A percentile compares a stretch with the other conserved stretches of the same genome.
These are phyloP conservation scores for Habropoda laboriosa DNA, from an alignment of 1,140 invertebrate species.

Conservation along the genomic window DNA sequence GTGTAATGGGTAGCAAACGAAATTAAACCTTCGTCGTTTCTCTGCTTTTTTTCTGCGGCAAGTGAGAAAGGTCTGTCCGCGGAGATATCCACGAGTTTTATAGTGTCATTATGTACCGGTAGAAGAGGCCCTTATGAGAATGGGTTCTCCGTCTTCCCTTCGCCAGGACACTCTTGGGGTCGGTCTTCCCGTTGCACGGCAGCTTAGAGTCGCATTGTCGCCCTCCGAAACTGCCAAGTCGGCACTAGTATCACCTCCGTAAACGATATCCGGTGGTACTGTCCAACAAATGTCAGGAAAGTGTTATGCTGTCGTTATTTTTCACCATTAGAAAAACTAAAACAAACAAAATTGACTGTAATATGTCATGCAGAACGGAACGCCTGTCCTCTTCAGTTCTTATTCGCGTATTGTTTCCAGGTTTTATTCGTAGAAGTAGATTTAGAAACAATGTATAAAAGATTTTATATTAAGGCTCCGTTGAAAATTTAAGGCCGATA, in stretches of 20 bases:
- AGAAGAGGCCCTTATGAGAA: constrained; percentile 84
- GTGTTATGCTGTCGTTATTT: neutral
- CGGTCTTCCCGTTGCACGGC: constrained; percentile 89
- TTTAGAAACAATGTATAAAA: too few relatives aligned
- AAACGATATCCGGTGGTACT: constrained; percentile 90
- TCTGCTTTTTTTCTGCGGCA: constrained; percentile 1
- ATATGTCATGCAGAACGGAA: neutral
- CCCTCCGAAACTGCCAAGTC: constrained; percentile 90
- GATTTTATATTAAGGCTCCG: too few relatives aligned
- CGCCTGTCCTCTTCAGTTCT: neutral
- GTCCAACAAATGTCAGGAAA: constrained; percentile 42
- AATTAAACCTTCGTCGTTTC: constrained; percentile 41
- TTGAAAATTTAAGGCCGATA: too few relatives aligned
- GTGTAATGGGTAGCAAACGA: constrained; percentile 44
- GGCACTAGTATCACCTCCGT: constrained; percentile 86
- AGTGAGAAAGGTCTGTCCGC: constrained; percentile 36
- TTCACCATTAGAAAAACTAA: too few relatives aligned
- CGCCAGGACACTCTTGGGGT: constrained; percentile 87
- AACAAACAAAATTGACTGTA: too few relatives aligned
- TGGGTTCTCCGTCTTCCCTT: constrained; percentile 87
- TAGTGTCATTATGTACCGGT: constrained; percentile 62
- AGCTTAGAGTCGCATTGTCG: constrained; percentile 91
- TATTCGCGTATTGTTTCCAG: neutral
- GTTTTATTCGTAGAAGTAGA: too few relatives aligned
- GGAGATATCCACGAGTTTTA: constrained; percentile 46